phyloP scores from a whole-genome alignment of 2,113 vertebrate species.

The Spilogale gracilis region DNA sequence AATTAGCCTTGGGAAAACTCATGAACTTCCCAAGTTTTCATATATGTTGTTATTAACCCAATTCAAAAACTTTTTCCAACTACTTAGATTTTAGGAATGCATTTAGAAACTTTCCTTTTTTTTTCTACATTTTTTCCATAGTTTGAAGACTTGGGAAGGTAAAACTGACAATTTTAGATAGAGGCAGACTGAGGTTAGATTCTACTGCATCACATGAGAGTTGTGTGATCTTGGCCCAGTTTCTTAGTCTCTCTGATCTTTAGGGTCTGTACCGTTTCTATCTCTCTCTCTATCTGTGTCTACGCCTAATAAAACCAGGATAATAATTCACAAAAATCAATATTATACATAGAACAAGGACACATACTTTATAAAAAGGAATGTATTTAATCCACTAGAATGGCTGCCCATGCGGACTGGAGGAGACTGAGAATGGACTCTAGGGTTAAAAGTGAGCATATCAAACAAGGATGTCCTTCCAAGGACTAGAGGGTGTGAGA shows the following conservation, averaged over 20 bases:
- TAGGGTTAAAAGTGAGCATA: neutral
- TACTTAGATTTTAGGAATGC: neutral
- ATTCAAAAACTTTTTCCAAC: slow-evolving; percentile 15
- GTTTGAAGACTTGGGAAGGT: neutral
- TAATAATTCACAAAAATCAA: slow-evolving; percentile 17
- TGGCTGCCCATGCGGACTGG: neutral
- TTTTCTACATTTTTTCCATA: neutral
- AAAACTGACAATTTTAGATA: neutral
- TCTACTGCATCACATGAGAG: neutral
- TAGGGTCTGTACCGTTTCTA: neutral
- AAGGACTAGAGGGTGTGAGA: neutral
- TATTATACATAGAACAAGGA: neutral
- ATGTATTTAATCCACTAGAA: neutral
- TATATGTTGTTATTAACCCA: neutral
- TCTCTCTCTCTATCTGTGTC: neutral
- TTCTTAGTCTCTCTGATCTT: neutral
- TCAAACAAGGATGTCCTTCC: neutral
- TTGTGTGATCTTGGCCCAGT: neutral
- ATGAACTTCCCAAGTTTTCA: slow-evolving; percentile 12
- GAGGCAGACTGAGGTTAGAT: neutral
- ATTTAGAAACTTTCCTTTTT: neutral
- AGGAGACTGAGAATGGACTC: neutral
- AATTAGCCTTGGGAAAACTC: neutral
- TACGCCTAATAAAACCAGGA: neutral
- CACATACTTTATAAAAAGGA: neutral